Conservation (phyloP, 1,140 invertebrate genomes). For the Himalopsyche phryganea region DNA sequence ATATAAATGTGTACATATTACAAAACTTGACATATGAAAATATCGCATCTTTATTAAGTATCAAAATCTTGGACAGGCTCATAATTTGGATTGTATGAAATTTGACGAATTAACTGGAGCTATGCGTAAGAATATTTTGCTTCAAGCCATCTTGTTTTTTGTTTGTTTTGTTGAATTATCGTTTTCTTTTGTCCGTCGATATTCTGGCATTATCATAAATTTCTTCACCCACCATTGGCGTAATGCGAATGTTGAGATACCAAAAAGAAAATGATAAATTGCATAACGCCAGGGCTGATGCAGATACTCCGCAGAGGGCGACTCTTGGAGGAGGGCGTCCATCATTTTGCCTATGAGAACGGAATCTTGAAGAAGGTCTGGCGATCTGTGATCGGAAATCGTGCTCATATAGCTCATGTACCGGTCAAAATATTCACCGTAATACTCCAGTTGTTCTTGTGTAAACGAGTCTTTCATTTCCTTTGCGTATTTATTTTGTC, state of each 20-base stretch:
- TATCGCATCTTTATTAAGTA: too few species aligned
- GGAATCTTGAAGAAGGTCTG: constrained; percentile 46
- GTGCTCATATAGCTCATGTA: constrained; percentile 54
- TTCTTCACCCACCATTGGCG: constrained; percentile 52
- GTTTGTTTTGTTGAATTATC: too few species aligned
- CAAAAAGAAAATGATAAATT: constrained; percentile 55
- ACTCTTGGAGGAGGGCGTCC: constrained; percentile 49
- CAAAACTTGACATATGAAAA: too few species aligned
- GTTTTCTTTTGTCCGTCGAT: too few species aligned
- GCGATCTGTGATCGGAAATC: constrained; percentile 35
- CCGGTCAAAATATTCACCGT: constrained; percentile 55
- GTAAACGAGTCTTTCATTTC: constrained; percentile 54
- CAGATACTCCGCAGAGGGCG: constrained; percentile 54
- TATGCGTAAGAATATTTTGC: too few species aligned
- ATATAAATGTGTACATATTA: too few species aligned
- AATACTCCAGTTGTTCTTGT: constrained; percentile 51
- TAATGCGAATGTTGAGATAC: constrained; percentile 45
- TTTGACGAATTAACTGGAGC: too few species aligned
- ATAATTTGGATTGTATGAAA: too few species aligned
- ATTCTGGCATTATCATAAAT: constrained; percentile 55
- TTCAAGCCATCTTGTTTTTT: too few species aligned
- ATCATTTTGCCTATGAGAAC: constrained; percentile 53
- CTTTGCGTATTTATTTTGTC: constrained; percentile 50
- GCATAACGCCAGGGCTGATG: constrained; percentile 49
- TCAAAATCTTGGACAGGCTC: too few species aligned